Evolutionary conservation across 2,113 vertebrate genomes (phyloP), one percentile per base, ranked within the genome.

Genomic region (Oplegnathus fasciatus): DNA sequence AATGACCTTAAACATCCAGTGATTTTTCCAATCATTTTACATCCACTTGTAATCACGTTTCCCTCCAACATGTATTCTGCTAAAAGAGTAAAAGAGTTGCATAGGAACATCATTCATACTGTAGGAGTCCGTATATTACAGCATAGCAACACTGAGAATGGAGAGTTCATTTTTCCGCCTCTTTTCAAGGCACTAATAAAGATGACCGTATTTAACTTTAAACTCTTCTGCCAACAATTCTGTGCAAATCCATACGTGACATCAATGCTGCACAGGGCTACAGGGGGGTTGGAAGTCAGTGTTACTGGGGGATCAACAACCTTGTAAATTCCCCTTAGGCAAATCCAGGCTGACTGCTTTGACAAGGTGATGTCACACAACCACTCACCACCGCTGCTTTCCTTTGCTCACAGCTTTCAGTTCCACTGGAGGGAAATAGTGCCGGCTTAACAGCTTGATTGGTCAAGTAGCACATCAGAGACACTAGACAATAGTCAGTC

Each of bases 331-430:
- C 57, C 64, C 65, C 54, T 75, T 70, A 84, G 71, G 77, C 83
- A 86, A 88, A 89, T 89, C 78, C 80, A 52, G 83, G 22, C 84
- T 77, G 82, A 86, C 80, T 80, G 64, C 79, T 82, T 82, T 92
- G 91, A 90, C 82, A 91, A 90, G 81, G 77, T 88, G 83, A 80
- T 90, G 82, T 87, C 69, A 80, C 77, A 52, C 72, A 84, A 44
- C 65, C 74, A 69, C 79, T 84, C 74, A 76, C 74, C 4, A 28
- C 34, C 5, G 11, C 70, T 74, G 32, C 58, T 69, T 61, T 77
- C n/a, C 26, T 78, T 61, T 78, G 50, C 46, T 84, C 55, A 44
- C 85, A 80, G 66, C 70, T 74, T 79, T 76, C 64, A 85, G 6
- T 80, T 79, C 46, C 66, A 80, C 67, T 80, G 62, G 67, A 86